A percentile compares a stretch with the other conserved stretches of the same genome.
These are phyloP conservation scores for Parnassius apollo DNA, from an alignment of 2,888 invertebrate species.

Conservation along the genomic window DNA sequence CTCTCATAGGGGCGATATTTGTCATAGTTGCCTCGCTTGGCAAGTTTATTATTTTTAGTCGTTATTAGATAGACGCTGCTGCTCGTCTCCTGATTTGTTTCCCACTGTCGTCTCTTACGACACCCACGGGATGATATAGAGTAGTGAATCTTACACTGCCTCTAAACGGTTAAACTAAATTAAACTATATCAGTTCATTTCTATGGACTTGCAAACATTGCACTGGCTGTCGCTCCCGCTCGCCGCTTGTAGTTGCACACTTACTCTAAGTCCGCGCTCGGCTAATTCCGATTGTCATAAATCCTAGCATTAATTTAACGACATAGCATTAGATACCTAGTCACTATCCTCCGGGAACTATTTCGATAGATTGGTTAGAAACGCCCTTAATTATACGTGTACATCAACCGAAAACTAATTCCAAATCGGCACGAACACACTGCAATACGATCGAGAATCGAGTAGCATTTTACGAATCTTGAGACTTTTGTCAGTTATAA, in stretches of 20 bases:
- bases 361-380: conserved; percentile 82
- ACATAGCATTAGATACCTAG: conserved; percentile 70
- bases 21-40: too few species aligned
- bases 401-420: conserved; percentile 26
- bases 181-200: too few species aligned
- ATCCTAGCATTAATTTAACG: conserved; percentile 79
- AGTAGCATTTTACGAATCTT: conserved; percentile 29
- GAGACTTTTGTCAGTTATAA: conserved; percentile 28
- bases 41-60: too few species aligned
- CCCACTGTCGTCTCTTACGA: too few species aligned
- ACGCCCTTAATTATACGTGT: conserved; percentile 35
- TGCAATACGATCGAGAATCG: conserved; percentile 34
- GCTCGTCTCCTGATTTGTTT: too few species aligned
- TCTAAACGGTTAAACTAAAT: too few species aligned
- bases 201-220: background rate
- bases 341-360: conserved; percentile 80
- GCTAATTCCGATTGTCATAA: conserved; percentile 76
- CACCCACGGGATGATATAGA: too few species aligned
- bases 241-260: conserved; percentile 32
- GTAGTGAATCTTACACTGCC: too few species aligned
- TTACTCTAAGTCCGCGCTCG: conserved; percentile 30
- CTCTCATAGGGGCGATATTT: too few species aligned
- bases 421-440: conserved; percentile 9
- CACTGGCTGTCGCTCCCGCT: background rate
- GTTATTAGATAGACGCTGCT: too few species aligned